These are phyloP conservation scores for Drosophila prolongata DNA, from an alignment of 2,888 invertebrate genomes.

Conservation along the genomic window DNA sequence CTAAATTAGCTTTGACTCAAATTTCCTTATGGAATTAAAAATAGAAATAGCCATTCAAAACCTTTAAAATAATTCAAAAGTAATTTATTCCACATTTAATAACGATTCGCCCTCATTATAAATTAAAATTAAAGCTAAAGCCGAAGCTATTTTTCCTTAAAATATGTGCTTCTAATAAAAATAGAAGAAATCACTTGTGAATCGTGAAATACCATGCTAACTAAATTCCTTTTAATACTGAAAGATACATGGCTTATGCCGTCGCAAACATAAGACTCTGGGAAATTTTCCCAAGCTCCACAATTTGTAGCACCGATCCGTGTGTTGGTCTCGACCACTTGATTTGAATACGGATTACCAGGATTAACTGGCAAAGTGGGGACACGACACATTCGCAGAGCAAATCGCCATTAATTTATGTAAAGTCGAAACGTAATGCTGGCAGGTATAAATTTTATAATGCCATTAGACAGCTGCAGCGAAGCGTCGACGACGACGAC, in stretches of 20 bases:
- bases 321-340: slow-evolving; percentile 22
- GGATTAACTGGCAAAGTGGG: slow-evolving; percentile 44
- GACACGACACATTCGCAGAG: slow-evolving; percentile 39
- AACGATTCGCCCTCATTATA: no score
- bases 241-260: not conserved
- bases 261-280: not conserved
- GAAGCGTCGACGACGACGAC: slow-evolving; percentile 50
- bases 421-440: slow-evolving; percentile 64
- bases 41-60: no score
- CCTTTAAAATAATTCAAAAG: no score
- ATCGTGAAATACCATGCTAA: no score
- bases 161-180: no score
- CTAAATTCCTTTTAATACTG: no score
- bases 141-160: no score
- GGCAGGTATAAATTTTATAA: slow-evolving; percentile 68
- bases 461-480: slow-evolving; percentile 62
- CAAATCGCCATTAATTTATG: slow-evolving; percentile 63
- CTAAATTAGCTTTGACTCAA: no score
- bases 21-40: no score
- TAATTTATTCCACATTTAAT: no score
- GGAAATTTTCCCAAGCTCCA: slow-evolving; percentile 31
- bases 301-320: slow-evolving; percentile 3
- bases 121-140: no score
- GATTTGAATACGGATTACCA: slow-evolving; percentile 38
- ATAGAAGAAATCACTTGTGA: no score